Base-by-base conservation (phyloP, 2,797 vertebrate species). In the Oreochromis grahami region DNA sequence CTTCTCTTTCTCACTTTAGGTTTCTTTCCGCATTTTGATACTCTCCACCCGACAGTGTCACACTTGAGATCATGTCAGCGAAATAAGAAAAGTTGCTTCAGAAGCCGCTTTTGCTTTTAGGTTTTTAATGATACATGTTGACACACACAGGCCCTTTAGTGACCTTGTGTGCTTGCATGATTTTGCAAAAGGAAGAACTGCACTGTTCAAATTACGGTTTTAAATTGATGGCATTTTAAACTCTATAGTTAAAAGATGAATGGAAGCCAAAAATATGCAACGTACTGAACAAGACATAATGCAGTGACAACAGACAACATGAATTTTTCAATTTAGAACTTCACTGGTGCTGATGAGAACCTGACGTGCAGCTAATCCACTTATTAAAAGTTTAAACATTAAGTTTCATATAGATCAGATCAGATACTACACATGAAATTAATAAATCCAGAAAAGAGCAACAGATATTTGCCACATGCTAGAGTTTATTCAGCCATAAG, bases 1-100 rank as follows among this genome's bases (percentile, higher is more conserved):
- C 95, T 97, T 97, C 96, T 95, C 92, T 56, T 94, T 96, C 84
- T 90, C 34, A 7, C 34, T 32, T 41, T 55, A 26, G 34, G 55
- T 15, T 55, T 79, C 53, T 86, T 86, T 90, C 81, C 77, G 81
- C 88, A 79, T 82, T 50, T 79, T 38, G 34, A 72, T 12, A 26
- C 41, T 43, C 60, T 60, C 29, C 38, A 50, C 65, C 7, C 36
- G 29, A 12, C 21, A 9, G 32, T 53, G 77, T 72, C 84, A 84
- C 76, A 74, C 43, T 58, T 70, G 19, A 32, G 6, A 76, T 51
- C 10, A 14, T 41, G 24, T n/a, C 6, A 38, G 29, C 43, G 8
- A 74, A 74, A 74, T 50, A 32, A 45, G 38, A 43, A 38, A 24
- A 51, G 72, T 17, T 2, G 21, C 21, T 68, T 74, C 5, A 79